These are phyloP conservation scores for Channa striata DNA, from an alignment of 2,797 vertebrate species.

Conservation along the genomic window DNA sequence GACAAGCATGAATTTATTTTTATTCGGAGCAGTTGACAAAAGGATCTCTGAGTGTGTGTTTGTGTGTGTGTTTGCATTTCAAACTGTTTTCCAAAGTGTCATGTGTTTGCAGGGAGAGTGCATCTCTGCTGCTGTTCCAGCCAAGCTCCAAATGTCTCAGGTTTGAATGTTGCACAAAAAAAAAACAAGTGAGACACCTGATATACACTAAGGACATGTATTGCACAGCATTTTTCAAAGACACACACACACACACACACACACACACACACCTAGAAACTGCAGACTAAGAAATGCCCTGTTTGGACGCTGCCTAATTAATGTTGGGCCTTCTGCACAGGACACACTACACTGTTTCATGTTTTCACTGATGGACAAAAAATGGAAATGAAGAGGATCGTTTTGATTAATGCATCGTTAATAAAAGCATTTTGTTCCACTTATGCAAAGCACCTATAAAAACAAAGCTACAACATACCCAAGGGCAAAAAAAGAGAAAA, in stretches of 20 bases:
- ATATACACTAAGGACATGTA: neutral
- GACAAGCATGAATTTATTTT: neutral
- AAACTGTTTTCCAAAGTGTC: neutral
- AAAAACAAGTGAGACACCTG: neutral
- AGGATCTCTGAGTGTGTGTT: neutral
- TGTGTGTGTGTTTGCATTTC: conserved; percentile 4
- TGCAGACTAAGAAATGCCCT: neutral
- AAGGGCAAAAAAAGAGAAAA: conserved; percentile 27
- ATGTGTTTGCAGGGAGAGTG: neutral
- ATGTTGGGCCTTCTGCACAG: conserved; percentile 13
- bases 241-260: neutral
- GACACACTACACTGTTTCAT: conserved; percentile 20
- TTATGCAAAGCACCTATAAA: conserved; percentile 41
- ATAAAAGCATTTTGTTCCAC: conserved; percentile 63
- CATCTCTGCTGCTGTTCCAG: neutral
- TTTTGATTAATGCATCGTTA: conserved; percentile 61
- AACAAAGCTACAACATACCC: conserved; percentile 39
- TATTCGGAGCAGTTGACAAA: neutral
- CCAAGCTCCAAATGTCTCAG: neutral
- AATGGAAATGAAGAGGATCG: conserved; percentile 59
- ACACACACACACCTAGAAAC: neutral
- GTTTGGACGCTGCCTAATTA: conserved; percentile 40
- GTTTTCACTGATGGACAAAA: conserved; percentile 41
- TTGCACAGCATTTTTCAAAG: neutral
- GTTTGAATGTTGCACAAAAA: neutral